phyloP scores from a whole-genome alignment of 2,113 vertebrate species.

The Coturnix japonica region DNA sequence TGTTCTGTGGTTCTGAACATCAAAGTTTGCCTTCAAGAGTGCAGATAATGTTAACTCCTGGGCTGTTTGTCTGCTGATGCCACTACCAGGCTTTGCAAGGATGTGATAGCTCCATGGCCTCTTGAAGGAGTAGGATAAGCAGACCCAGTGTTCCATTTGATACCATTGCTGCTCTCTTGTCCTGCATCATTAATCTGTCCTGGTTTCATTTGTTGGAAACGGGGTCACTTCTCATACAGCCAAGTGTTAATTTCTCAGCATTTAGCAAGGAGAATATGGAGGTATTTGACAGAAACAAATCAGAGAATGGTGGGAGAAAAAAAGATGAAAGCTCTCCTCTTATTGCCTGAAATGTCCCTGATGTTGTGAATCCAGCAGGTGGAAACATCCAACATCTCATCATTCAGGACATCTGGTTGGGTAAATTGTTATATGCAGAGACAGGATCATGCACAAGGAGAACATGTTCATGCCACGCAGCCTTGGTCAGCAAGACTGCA shows the following conservation, averaged over 20 bases:
- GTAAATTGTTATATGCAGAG: neutral
- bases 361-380: neutral
- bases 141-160: neutral
- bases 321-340: neutral
- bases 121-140: neutral
- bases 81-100: neutral
- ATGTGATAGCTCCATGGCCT: neutral
- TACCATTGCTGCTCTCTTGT: neutral
- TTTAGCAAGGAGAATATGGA: neutral
- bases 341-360: neutral
- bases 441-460: neutral
- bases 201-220: slow-evolving; percentile 5
- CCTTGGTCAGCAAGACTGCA: neutral
- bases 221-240: neutral
- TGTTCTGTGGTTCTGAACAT: neutral
- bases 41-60: neutral
- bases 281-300: neutral
- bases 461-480: neutral
- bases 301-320: neutral
- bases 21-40: neutral
- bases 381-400: neutral
- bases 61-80: slow-evolving; percentile 6
- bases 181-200: neutral
- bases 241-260: neutral
- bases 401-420: neutral